Evolutionary conservation across 2,888 invertebrate genomes (phyloP).

Genomic region (Heliconius hortense): DNA sequence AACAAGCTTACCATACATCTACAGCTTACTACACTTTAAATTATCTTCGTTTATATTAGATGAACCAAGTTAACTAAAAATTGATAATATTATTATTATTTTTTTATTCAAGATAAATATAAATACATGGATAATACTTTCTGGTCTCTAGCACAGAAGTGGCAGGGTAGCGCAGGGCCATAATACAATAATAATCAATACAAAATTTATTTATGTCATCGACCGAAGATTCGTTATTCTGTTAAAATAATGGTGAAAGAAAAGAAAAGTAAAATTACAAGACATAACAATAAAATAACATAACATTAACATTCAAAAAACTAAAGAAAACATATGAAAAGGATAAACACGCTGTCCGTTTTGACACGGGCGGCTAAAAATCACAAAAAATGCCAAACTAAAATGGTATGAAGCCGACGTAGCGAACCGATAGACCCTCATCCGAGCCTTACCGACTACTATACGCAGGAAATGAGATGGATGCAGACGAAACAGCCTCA

Average conservation of each 20-base stretch:
- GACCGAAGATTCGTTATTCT: neutral
- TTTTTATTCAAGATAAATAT: too few relatives aligned
- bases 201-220: neutral
- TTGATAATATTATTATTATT: too few relatives aligned
- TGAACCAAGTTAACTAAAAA: neutral
- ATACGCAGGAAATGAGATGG: conserved; percentile 67
- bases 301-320: neutral
- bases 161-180: too few relatives aligned
- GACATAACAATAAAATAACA: neutral
- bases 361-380: conserved; percentile 6
- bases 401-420: conserved; percentile 14
- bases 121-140: too few relatives aligned
- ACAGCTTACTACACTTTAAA: neutral
- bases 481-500: conserved; percentile 69
- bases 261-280: too few relatives aligned
- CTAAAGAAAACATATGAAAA: neutral
- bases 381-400: conserved; percentile 4
- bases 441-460: conserved; percentile 40
- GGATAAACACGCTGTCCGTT: neutral
- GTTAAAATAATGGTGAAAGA: neutral
- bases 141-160: too few relatives aligned
- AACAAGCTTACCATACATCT: conserved; percentile 33
- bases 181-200: too few relatives aligned
- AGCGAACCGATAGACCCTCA: conserved; percentile 21
- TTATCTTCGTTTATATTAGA: neutral